Evolutionary conservation across 2,888 invertebrate genomes (phyloP).

Genomic region (Tachystola acroxantha): DNA sequence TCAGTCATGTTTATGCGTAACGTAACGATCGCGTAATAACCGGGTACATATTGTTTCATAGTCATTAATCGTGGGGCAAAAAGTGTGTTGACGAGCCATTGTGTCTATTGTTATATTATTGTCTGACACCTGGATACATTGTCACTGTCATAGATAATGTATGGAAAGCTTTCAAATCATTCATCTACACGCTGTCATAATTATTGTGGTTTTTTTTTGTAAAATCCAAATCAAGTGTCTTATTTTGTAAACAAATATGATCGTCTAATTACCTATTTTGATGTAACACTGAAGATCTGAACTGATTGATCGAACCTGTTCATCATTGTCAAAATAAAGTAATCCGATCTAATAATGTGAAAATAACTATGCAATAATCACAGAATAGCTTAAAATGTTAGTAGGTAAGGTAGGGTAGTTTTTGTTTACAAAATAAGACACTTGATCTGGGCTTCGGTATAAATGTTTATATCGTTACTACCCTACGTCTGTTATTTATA

Average conservation of each 20-base stretch:
- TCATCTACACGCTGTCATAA: background rate
- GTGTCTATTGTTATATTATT: constrained; percentile 18
- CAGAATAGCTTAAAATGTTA: too few relatives aligned
- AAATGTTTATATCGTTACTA: background rate
- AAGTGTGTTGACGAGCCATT: constrained; percentile 22
- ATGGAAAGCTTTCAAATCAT: background rate
- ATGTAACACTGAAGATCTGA: too few relatives aligned
- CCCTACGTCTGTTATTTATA: too few relatives aligned
- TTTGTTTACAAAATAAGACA: too few relatives aligned
- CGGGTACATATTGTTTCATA: constrained; percentile 11
- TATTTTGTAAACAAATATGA: too few relatives aligned
- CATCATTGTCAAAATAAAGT: too few relatives aligned
- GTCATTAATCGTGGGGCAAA: constrained; percentile 12
- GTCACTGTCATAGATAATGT: constrained; percentile 1
- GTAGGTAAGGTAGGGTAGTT: too few relatives aligned
- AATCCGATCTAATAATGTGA: too few relatives aligned
- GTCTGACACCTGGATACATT: constrained; percentile 17
- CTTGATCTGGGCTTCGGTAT: too few relatives aligned
- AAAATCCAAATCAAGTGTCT: too few relatives aligned
- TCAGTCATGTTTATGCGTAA: constrained; percentile 32
- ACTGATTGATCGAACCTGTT: too few relatives aligned
- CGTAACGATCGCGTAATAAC: constrained; percentile 17
- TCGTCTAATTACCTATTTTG: too few relatives aligned
- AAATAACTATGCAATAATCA: background rate
- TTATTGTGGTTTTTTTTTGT: background rate